Evolutionary conservation across 2,888 invertebrate species (phyloP).

Genomic region (Endotricha flammealis): DNA sequence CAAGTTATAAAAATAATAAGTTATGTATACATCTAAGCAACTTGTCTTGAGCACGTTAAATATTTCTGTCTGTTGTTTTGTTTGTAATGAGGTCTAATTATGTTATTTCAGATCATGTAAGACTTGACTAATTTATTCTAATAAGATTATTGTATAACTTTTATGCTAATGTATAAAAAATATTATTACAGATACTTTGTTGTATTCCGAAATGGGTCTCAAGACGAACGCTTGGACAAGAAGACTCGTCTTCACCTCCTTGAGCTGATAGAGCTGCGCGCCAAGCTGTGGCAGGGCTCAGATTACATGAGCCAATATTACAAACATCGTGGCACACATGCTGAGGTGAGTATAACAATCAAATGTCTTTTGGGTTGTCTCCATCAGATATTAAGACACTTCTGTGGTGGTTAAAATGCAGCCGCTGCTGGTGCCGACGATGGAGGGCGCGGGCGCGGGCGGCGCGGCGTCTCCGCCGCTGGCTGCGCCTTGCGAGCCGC

Average conservation of each 20-base stretch:
- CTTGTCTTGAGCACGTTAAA: too few relatives aligned
- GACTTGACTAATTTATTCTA: too few relatives aligned
- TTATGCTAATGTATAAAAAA: conserved; percentile 29
- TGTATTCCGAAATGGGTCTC: conserved; percentile 92
- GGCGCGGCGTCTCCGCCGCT: conserved; percentile 78
- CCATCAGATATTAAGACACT: too few relatives aligned
- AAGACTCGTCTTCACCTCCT: conserved; percentile 92
- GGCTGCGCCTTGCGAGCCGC: conserved; percentile 73
- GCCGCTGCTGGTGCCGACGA: conserved; percentile 70
- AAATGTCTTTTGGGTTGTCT: too few relatives aligned
- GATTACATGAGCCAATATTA: conserved; percentile 92
- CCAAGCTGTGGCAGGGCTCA: conserved; percentile 92
- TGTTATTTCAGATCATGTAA: too few relatives aligned
- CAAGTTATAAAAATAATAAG: too few relatives aligned
- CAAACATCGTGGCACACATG: conserved; percentile 81
- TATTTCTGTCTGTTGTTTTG: too few relatives aligned
- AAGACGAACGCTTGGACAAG: conserved; percentile 91
- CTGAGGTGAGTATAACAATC: conserved; percentile 54
- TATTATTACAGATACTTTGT: conserved; percentile 86
- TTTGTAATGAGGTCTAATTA: too few relatives aligned
- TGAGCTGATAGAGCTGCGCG: conserved; percentile 94
- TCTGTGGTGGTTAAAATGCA: too few relatives aligned
- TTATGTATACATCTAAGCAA: too few relatives aligned
- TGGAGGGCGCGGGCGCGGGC: conserved; percentile 71
- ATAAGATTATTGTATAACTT: not conserved